These are phyloP conservation scores for Suillia variegata DNA, from an alignment of 2,888 invertebrate genomes.

Conservation along the genomic window DNA sequence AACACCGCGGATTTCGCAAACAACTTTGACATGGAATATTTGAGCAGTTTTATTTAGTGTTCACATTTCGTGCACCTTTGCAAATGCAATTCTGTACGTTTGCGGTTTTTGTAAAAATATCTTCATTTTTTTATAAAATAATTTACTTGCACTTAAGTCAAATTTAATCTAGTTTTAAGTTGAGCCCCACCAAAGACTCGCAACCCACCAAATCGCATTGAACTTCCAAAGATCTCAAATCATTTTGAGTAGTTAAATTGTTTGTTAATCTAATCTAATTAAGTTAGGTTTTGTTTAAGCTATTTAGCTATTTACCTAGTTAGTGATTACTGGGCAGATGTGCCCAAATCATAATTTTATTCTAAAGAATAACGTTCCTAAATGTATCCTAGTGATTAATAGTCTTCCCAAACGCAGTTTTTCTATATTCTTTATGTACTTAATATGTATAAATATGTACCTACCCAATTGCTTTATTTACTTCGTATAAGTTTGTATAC, in stretches of 20 bases:
- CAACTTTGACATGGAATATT: conserved; percentile 58
- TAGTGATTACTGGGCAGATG: neutral
- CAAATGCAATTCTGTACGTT: neutral
- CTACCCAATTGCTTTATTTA: neutral
- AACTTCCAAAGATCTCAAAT: conserved; percentile 47
- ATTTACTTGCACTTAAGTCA: neutral
- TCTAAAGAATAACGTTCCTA: conserved; percentile 11
- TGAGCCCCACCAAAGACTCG: conserved; percentile 19
- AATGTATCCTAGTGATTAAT: conserved; percentile 37
- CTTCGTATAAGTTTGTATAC: no score
- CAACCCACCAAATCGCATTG: conserved; percentile 18
- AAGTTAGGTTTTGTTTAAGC: conserved; percentile 2
- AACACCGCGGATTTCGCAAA: conserved; percentile 36
- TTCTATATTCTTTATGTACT: neutral
- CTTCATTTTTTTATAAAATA: neutral
- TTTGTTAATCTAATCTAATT: no score
- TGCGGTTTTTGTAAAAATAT: neutral
- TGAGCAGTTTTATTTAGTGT: conserved; percentile 49
- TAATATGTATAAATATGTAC: neutral
- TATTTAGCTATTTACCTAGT: neutral
- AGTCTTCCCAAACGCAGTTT: conserved; percentile 39
- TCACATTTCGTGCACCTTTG: neutral
- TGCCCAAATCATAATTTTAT: neutral
- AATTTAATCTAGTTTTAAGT: neutral
- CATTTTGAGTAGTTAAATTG: conserved; percentile 35